Evolutionary conservation across 2,797 vertebrate species (phyloP), one percentile per base, ranked within the genome.

Genomic region (Sarcoramphus papa): DNA sequence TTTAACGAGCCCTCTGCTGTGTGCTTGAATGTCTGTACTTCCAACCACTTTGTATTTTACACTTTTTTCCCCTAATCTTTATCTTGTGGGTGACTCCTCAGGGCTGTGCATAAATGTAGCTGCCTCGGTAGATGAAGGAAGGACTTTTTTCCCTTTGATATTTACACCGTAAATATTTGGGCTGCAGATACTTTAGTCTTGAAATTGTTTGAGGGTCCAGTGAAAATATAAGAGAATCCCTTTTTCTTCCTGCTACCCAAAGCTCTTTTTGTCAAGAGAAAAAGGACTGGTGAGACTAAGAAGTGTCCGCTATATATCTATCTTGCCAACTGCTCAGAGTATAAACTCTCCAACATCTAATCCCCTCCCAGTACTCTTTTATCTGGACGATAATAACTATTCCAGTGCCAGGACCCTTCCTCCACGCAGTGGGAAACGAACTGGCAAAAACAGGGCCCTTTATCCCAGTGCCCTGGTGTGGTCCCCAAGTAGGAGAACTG

Each of bases 371-470:
- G 24, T 63, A 43, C 10, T 63, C 48, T 53, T 64, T 78, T 53
- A 28, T n/a, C 22, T 63, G 74, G 47, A 40, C 4, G 14, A 63
- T 41, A 65, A 57, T 28, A 35, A 41, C 51, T 57, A 21, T 75
- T 75, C 35, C 62, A 85, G 70, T 57, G 25, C 83, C 43, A 72
- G 23, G 21, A 65, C 22, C 43, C 25, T 50, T 57, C 8, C n/a
- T 64, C 21, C 62, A 75, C 2, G 1, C 63, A 69, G 47, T 53
- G 33, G 31, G 91, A 95, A 48, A 98, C 95, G 41, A 97, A 97
- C 85, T 97, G 97, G 73, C 98, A 98, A 88, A 98, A 98, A 64
- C 96, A 98, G 43, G 97, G 77, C 2, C 95, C 92, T 79, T 94
- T 91, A 67, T 97, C 87, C 88, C 97, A 70, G 92, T 97, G 97